Conservation (phyloP, 2,113 vertebrate species). For the Archilochus colubris region DNA sequence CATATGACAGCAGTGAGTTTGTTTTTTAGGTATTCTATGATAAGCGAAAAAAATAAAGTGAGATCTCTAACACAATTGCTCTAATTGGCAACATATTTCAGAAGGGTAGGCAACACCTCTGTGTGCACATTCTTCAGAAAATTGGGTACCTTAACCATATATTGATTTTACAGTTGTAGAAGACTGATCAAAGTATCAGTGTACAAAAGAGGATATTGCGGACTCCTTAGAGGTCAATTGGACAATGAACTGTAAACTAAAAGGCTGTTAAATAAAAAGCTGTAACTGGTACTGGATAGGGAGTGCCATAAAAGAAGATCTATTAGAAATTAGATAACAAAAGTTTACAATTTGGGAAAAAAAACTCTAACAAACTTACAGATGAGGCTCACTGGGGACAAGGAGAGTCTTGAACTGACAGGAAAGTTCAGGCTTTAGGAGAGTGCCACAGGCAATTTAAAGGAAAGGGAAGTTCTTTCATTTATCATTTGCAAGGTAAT, state of each 20-base stretch:
- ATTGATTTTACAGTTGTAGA: conserved; percentile 45
- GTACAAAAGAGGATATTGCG: neutral
- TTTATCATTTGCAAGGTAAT: neutral
- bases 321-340: neutral
- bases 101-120: neutral
- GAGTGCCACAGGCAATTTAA: neutral
- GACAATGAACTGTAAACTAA: conserved; percentile 26
- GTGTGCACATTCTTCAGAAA: neutral
- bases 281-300: neutral
- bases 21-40: neutral
- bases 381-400: neutral
- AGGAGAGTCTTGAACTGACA: neutral
- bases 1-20: neutral
- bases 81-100: neutral
- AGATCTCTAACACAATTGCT: neutral
- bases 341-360: neutral
- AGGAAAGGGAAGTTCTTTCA: neutral
- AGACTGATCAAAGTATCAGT: neutral
- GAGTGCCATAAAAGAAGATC: neutral
- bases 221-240: conserved; percentile 17
- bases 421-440: neutral
- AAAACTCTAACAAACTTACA: neutral
- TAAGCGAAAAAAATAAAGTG: fast-evolving
- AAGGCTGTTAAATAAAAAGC: neutral
- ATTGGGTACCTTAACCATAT: neutral